A percentile compares a stretch with the other conserved stretches of the same genome.
Conservation (phyloP, 2,797 vertebrate species). For the Galagoides demidoff region DNA sequence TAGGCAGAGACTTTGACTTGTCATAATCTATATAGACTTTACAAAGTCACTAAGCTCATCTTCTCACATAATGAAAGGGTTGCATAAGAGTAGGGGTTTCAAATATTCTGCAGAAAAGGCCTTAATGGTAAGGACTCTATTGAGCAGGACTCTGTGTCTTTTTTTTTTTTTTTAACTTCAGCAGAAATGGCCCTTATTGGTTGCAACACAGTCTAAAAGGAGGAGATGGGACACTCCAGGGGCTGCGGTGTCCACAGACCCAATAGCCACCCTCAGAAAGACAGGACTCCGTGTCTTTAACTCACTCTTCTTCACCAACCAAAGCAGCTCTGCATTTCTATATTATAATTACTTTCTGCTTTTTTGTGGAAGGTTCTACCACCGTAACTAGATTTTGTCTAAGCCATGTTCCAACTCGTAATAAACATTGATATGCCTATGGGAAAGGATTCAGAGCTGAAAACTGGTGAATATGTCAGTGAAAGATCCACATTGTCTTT, state of each 20-base stretch:
- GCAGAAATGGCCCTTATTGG: too few relatives aligned
- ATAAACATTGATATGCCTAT: not conserved
- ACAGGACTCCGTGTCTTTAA: not conserved
- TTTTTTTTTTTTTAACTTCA: too few relatives aligned
- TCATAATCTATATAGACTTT: not conserved
- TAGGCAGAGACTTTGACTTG: not conserved
- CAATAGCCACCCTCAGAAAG: too few relatives aligned
- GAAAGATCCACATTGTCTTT: not conserved
- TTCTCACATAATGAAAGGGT: not conserved
- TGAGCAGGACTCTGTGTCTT: not conserved
- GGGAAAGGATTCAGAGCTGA: not conserved
- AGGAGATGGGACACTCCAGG: too few relatives aligned
- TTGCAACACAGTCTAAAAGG: too few relatives aligned
- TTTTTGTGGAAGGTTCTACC: not conserved
- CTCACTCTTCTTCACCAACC: not conserved
- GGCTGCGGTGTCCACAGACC: too few relatives aligned
- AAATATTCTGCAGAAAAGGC: not conserved
- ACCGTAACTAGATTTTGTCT: not conserved
- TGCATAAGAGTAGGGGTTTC: not conserved
- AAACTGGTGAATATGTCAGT: not conserved
- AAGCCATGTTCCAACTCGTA: not conserved
- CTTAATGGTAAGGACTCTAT: not conserved
- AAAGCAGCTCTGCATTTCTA: not conserved
- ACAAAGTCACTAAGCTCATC: not conserved
- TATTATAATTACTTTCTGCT: not conserved